phyloP scores from a whole-genome alignment of 2,797 vertebrate species.

The Gephyroberyx darwinii region DNA sequence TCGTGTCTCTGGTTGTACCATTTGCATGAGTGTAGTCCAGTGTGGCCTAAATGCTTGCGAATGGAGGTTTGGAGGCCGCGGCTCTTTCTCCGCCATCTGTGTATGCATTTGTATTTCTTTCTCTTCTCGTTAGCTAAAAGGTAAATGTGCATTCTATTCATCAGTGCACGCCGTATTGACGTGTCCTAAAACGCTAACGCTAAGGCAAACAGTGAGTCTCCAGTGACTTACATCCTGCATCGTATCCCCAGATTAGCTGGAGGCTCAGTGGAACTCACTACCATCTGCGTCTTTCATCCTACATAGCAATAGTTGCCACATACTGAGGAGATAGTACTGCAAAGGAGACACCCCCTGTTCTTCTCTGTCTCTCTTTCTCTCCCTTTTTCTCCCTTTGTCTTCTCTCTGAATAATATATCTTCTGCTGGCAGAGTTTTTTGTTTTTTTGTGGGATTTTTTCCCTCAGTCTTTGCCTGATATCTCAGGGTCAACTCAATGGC shows the following conservation, averaged over 20 bases:
- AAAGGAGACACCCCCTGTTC: slow-evolving; percentile 45
- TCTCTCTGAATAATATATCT: slow-evolving; percentile 73
- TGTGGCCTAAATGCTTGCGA: slow-evolving; percentile 3
- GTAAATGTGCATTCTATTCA: slow-evolving; percentile 8
- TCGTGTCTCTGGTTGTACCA: slow-evolving; percentile 38
- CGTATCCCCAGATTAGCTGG: slow-evolving; percentile 59
- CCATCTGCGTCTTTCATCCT: slow-evolving; percentile 69
- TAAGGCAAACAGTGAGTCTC: slow-evolving; percentile 39
- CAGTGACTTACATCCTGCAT: slow-evolving; percentile 45
- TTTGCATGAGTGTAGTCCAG: slow-evolving; percentile 24
- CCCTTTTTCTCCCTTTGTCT: slow-evolving; percentile 54
- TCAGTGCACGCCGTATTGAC: neutral
- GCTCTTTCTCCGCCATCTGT: slow-evolving; percentile 4
- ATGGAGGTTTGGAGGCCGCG: slow-evolving; percentile 3
- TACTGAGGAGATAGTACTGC: slow-evolving; percentile 63
- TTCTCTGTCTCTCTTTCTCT: slow-evolving; percentile 48
- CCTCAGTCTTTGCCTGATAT: slow-evolving; percentile 85
- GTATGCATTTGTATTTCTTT: slow-evolving; percentile 5
- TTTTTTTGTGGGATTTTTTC: slow-evolving; percentile 67
- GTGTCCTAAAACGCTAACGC: slow-evolving; percentile 10
- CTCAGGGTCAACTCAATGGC: slow-evolving; percentile 88
- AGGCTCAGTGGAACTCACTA: slow-evolving; percentile 49
- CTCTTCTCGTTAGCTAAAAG: neutral
- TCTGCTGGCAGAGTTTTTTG: slow-evolving; percentile 79
- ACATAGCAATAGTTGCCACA: slow-evolving; percentile 66